Conservation (phyloP, 2,113 vertebrate genomes). For the Patagioenas fasciata region DNA sequence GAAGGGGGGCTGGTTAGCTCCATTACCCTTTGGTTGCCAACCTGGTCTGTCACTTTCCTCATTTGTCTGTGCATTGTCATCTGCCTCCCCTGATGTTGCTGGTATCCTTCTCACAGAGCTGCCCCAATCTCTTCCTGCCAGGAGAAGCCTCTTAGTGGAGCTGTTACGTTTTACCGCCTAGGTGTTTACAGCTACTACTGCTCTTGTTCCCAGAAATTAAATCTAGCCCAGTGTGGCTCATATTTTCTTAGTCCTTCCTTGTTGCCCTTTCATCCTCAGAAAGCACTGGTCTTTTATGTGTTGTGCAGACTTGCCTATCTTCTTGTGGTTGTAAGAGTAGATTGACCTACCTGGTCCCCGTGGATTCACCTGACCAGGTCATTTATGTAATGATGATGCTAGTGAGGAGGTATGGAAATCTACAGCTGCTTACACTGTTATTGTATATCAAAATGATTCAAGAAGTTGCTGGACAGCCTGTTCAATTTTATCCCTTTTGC, state of each 20-base stretch:
- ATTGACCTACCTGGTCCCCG: neutral
- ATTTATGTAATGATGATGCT: neutral
- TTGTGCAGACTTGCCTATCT: accelerated
- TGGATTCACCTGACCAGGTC: neutral
- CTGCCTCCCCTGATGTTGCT: neutral
- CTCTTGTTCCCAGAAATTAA: neutral
- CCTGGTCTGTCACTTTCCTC: neutral
- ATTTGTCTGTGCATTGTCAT: neutral
- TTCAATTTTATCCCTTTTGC: neutral
- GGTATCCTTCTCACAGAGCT: neutral
- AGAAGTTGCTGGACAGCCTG: neutral
- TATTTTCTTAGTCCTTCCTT: neutral
- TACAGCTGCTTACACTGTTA: neutral
- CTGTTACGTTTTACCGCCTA: neutral
- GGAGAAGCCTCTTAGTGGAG: neutral
- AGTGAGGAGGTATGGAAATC: accelerated
- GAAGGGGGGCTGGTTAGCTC: neutral
- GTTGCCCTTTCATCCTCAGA: neutral
- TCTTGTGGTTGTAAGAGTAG: neutral
- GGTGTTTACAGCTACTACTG: neutral
- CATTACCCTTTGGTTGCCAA: neutral
- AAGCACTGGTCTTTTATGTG: neutral
- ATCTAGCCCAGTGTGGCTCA: neutral
- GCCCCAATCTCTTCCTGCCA: neutral
- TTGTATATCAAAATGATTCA: neutral